Base-by-base conservation (phyloP, 92 coral and sea anemone species). In the Chrysogorgia sp. region DNA sequence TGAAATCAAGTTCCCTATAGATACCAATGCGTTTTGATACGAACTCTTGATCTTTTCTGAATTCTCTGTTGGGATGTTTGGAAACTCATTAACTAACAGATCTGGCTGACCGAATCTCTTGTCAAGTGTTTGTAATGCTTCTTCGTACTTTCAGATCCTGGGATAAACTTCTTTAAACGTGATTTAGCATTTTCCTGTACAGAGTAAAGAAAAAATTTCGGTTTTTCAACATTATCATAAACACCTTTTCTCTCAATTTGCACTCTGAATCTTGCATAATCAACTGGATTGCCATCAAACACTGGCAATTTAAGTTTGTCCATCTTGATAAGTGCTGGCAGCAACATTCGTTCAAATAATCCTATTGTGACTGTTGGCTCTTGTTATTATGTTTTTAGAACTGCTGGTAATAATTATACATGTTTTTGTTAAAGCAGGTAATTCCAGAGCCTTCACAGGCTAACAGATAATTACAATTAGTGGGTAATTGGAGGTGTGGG, bases 61-160 rank as follows among this genome's bases (percentile, higher is more conserved):
- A n/a, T n/a, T n/a, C n/a, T n/a, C n/a, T n/a, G n/a, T n/a, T n/a
- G n/a, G n/a, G n/a, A 49, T 2, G 17, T 49, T 49, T 10, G 17
- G 17, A n/a, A 15, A 15, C 14, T 2, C 57, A 10, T n/a, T 24
- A 19, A 40, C 75, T 1, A 63, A 17, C 0, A 62, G 26, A 35
- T 77, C 82, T 45, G 52, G 71, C n/a, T 57, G 75, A 31, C 75
- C 82, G 62, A 77, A 77, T 60, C 76, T 58, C 19, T 77, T 45
- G 10, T 77, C 48, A 19, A 77, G 75, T 30, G 82, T 40, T 22
- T 25, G 63, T 47, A 41, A 63, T 31, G 71, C n/a, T n/a, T n/a
- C 14, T 49, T 10, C 17, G 17, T 15, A 15, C 57, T 10, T 24
- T 49, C 57, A 2, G 57, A 49, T 49, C 57, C 57, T 49, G 57